Base-by-base conservation (phyloP, 2,113 vertebrate species). In the Saguinus imperator region DNA sequence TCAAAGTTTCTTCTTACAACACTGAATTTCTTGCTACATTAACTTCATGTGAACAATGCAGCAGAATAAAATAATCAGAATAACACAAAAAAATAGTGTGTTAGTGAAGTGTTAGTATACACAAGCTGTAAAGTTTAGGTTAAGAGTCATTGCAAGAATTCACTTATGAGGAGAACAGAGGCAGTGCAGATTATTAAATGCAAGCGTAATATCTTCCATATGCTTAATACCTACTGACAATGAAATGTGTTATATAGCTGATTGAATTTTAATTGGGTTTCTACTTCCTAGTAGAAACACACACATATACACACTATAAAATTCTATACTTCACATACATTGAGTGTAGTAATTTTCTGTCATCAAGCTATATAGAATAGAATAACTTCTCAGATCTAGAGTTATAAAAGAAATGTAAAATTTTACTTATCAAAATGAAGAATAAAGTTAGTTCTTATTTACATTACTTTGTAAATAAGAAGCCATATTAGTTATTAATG, bases 21-120 rank as follows among this genome's bases (percentile, higher is more conserved):
- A 72, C 1, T 40, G 17, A 21, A 29, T 13, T 6, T 61, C 20
- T 77, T 70, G 25, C 50, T 72, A 43, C 11, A 10, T 43, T 87
- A 70, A 87, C 82, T 82, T 83, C 16, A 61, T 52, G 6, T 57
- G 76, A 86, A 77, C 25, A 94, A 37, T n/a, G 21, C 50, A 66
- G 37, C 11, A 68, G 84, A 81, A 87, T 82, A 82, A 93, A 90
- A 61, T 37, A 68, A 90, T 87, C 87, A 77, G 12, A 90, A 68
- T 50, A 68, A 43, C 16, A 17, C 35, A 87, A 87, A 76, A 82
- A 87, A 87, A 76, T 37, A 27, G 6, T 32, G 66, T 50, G 21
- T 70, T 92, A 50, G 50, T 76, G 37, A 93, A 76, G 32, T 50
- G 40, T 68, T 81, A 87, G 80, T 55, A 32, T 29, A 92, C 16